Percentiles rank a stretch among this genome's conserved stretches.
phyloP scores from a whole-genome alignment of 2,113 vertebrate genomes.

The Chionomys nivalis region DNA sequence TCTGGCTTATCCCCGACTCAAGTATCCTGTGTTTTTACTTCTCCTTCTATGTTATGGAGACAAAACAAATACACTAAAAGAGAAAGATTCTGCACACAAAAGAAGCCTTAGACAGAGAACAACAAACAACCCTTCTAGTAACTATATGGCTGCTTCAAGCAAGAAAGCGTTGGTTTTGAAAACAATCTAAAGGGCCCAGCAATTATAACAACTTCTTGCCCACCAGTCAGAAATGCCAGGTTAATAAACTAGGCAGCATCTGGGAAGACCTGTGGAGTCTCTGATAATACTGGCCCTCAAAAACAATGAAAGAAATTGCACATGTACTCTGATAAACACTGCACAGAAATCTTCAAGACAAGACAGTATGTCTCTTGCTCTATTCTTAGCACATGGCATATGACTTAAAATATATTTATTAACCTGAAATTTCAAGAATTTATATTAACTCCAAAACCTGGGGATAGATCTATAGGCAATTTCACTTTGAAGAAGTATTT shows the following conservation, averaged over 20 bases:
- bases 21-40: conserved; percentile 68
- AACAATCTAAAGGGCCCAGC: background rate
- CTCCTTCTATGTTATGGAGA: conserved; percentile 50
- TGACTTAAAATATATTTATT: background rate
- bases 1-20: conserved; percentile 65
- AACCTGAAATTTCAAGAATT: conserved; percentile 15
- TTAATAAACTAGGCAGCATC: background rate
- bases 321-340: background rate
- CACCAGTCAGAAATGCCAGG: background rate
- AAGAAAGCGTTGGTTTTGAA: conserved; percentile 10
- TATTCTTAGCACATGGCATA: background rate
- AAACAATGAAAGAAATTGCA: background rate
- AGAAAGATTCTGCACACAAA: background rate
- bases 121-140: background rate
- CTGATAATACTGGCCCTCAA: background rate
- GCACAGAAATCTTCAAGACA: background rate
- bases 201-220: background rate
- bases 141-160: background rate
- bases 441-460: background rate
- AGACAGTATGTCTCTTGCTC: background rate
- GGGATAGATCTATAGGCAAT: background rate
- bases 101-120: background rate
- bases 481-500: background rate
- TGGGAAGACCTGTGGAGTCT: background rate
- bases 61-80: conserved; percentile 69